Evolutionary conservation across 2,797 vertebrate genomes (phyloP), one percentile per base, ranked within the genome.

Genomic region (Alcedo atthis): DNA sequence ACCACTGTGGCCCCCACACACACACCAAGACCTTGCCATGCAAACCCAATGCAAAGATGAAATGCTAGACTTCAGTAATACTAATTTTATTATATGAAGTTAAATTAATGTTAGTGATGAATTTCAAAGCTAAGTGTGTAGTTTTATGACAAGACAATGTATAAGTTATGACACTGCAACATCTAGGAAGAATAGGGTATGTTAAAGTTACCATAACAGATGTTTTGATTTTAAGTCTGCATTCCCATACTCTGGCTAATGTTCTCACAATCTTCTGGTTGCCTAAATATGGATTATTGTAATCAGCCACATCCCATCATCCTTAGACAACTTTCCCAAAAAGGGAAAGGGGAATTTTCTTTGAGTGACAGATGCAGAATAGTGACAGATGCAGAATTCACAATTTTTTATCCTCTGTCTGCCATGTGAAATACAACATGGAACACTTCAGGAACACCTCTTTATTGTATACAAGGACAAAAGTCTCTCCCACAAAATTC

Each of bases 251-350:
- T 78, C 64, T 66, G 55, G 48, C 42, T 94, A 81, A 92, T 40
- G 35, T 80, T 85, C 84, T 85, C 86, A 96, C 69, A 89, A 85
- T 92, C 66, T 93, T 87, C 69, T 73, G n/a, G 69, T 78, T 90
- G 78, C 66, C 92, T 94, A 92, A 94, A 87, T 87, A 94, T 35
- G 90, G 90, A 58, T 90, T 89, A 78, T 49, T 83, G 43, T 66
- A 95, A 93, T 96, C 81, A 92, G 62, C 74, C 79, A 78, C 57
- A 85, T 55, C 86, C 73, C 76, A 66, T 53, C 55, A 66, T 85
- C 48, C 81, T 87, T 69, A 85, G 48, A 58, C 93, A 81, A 85
- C 55, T 70, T 85, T 78, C 55, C 90, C 63, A 58, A 87, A 87
- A 78, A 69, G 46, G 69, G 42, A 81, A 89, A 83, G n/a, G 30